These are phyloP conservation scores for Mamestra configurata DNA, from an alignment of 1,140 invertebrate species.

Conservation along the genomic window DNA sequence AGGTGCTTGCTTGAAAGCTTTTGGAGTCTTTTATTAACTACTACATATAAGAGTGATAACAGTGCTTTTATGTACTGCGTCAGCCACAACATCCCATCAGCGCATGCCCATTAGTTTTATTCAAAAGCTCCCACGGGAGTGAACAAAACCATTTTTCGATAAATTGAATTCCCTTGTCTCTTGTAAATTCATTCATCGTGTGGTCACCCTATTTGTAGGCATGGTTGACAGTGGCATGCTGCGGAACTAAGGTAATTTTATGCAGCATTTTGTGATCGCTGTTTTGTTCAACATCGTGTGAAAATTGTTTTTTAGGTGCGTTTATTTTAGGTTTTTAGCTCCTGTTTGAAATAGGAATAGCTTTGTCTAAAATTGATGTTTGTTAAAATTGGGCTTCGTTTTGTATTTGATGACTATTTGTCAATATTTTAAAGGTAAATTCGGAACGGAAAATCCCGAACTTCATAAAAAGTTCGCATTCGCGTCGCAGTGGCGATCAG, in stretches of 20 bases:
- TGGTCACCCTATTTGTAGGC: slow-evolving; percentile 42
- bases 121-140: slow-evolving; percentile 29
- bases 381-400: background rate
- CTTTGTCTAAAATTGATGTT: background rate
- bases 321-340: slow-evolving; percentile 2
- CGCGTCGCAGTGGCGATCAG: no score
- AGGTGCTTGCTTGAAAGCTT: background rate
- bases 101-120: slow-evolving; percentile 43
- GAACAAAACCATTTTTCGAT: slow-evolving; percentile 57
- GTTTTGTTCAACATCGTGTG: slow-evolving; percentile 12
- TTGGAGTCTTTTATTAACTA: slow-evolving; percentile 41
- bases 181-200: slow-evolving; percentile 56
- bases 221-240: slow-evolving; percentile 10
- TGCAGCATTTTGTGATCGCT: slow-evolving; percentile 4
- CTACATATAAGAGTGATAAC: slow-evolving; percentile 12
- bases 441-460: no score
- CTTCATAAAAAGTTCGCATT: no score
- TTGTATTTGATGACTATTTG: no score
- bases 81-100: slow-evolving; percentile 39
- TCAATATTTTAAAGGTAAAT: no score
- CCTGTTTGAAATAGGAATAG: background rate
- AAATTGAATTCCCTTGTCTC: slow-evolving; percentile 62
- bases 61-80: slow-evolving; percentile 1
- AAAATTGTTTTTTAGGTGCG: slow-evolving; percentile 8
- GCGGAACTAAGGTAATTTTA: slow-evolving; percentile 21